phyloP scores from a whole-genome alignment of 2,113 vertebrate genomes.

The Blennius ocellaris region DNA sequence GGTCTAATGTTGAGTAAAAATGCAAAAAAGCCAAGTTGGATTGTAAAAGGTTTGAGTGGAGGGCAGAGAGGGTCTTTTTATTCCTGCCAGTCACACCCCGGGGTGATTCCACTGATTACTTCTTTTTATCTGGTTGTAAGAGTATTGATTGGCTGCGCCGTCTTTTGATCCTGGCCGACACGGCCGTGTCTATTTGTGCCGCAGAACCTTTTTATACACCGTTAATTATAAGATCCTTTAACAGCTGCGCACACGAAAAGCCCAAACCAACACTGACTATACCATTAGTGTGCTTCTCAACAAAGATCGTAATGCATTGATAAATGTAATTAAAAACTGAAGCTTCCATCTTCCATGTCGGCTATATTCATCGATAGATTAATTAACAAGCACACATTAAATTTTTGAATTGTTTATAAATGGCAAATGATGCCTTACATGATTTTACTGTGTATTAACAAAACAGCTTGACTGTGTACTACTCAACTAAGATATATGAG shows the following conservation, averaged over 20 bases:
- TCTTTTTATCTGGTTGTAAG: slow-evolving; percentile 18
- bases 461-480: background rate
- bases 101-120: slow-evolving; percentile 38
- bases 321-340: background rate
- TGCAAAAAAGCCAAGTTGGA: background rate
- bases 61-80: slow-evolving; percentile 5
- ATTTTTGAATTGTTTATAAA: no score
- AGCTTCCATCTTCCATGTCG: no score
- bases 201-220: background rate
- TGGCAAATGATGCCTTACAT: no score
- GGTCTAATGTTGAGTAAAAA: slow-evolving; percentile 22
- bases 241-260: background rate
- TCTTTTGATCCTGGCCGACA: slow-evolving; percentile 16
- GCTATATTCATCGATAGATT: no score
- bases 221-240: slow-evolving; percentile 22
- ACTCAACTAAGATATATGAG: background rate
- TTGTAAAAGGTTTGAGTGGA: slow-evolving; percentile 13
- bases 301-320: background rate
- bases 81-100: slow-evolving; percentile 9
- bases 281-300: slow-evolving; percentile 11
- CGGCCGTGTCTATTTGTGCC: slow-evolving; percentile 5
- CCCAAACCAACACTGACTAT: background rate
- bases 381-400: no score
- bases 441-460: no score
- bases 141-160: slow-evolving; percentile 36